Base-by-base conservation (phyloP, 2,113 vertebrate species). In the Larimichthys crocea region DNA sequence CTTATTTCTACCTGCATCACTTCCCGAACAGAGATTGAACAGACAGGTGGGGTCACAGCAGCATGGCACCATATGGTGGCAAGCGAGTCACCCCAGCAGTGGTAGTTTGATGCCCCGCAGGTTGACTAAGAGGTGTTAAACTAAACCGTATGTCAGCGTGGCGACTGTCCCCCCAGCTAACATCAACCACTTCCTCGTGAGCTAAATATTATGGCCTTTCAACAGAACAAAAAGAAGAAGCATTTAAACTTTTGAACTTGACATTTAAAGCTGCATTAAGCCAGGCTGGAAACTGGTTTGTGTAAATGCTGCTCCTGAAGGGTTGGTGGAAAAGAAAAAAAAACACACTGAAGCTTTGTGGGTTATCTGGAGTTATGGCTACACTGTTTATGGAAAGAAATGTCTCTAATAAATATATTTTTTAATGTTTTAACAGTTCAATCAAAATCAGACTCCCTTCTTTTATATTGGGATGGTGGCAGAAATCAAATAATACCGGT, bases 51-150 rank as follows among this genome's bases (percentile, higher is more conserved):
- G 86, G 80, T 76, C 78, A 42, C 67, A 52, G 79, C 62, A 76
- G 68, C 70, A 0, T 10, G 74, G 60, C 52, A 76, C 78, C 89
- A 85, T 89, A 86, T 84, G 90, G 77, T 55, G 49, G 71, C 3
- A 1, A 61, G 85, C 56, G 3, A 77, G 56, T 79, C 61, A 10
- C 77, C 82, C 76, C 64, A 69, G 80, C 78, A 59, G 74, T 10
- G 59, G 57, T 6, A 48, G 84, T 83, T 76, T 89, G 87, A 85
- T 78, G 80, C 86, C 83, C 90, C 0, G 60, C 85, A 80, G 88
- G 89, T 49, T 69, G 83, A 80, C 89, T 40, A 10, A 20, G 52
- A 90, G 84, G 89, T 88, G 88, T 52, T 87, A 75, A 88, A 66
- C 82, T 55, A 24, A 76, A 46, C 87, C 29, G 26, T 76, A 68